Evolutionary conservation across 2,888 invertebrate genomes (phyloP).

Genomic region (Patella pellucida): DNA sequence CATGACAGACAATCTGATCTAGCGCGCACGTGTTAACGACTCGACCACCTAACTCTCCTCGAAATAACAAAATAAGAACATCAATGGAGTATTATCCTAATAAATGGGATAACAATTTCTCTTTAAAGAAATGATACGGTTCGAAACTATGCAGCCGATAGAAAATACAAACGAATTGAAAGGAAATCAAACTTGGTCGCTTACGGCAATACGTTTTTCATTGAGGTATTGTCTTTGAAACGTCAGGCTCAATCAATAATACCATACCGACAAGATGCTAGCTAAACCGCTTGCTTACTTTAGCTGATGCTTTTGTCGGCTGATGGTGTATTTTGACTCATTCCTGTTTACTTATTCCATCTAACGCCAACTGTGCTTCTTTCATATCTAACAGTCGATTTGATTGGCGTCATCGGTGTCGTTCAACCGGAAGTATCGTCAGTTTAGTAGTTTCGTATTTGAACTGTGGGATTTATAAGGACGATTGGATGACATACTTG

Average conservation of each 20-base stretch:
- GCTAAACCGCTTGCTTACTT: conserved; percentile 9
- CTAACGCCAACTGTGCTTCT: background rate
- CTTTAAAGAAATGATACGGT: background rate
- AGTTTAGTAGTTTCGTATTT: too few relatives aligned
- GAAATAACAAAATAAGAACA: too few relatives aligned
- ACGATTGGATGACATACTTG: background rate
- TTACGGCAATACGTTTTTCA: background rate
- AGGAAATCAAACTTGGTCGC: background rate
- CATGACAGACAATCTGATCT: too few relatives aligned
- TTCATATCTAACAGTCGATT: background rate
- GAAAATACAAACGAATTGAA: background rate
- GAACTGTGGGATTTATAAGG: too few relatives aligned
- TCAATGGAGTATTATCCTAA: too few relatives aligned
- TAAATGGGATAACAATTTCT: background rate
- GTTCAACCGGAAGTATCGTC: background rate
- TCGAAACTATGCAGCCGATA: background rate
- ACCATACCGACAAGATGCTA: background rate
- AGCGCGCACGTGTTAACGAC: too few relatives aligned
- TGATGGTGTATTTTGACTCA: background rate
- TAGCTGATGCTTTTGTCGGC: background rate
- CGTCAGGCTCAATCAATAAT: background rate
- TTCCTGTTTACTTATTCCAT: conserved; percentile 1
- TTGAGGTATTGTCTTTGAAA: too few relatives aligned
- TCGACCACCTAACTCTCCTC: too few relatives aligned
- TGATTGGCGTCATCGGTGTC: background rate